Evolutionary conservation across 2,113 vertebrate species (phyloP).

Genomic region (Nycticorax nycticorax): DNA sequence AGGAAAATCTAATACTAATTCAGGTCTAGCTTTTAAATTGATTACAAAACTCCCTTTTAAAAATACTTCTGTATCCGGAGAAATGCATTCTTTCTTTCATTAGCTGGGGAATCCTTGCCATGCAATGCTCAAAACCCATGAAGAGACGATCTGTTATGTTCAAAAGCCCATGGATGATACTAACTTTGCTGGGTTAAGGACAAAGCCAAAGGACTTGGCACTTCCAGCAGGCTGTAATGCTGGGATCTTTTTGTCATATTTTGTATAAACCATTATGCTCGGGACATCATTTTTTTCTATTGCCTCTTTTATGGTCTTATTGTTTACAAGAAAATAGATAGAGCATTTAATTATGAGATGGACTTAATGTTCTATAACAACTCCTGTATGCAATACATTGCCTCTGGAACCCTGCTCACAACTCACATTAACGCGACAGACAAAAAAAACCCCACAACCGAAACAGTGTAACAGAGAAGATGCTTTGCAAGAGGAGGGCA

Average conservation of each 20-base stretch:
- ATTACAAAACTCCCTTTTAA: conserved; percentile 51
- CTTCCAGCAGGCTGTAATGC: background rate
- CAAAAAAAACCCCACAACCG: background rate
- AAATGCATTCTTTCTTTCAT: background rate
- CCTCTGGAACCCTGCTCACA: conserved; percentile 46
- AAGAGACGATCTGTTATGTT: conserved; percentile 13
- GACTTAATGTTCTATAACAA: conserved; percentile 66
- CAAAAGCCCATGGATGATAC: background rate
- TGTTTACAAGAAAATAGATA: conserved; percentile 70
- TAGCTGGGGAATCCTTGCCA: background rate
- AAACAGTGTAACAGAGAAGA: background rate
- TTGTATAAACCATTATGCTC: conserved; percentile 35
- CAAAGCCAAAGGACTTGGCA: conserved; percentile 49
- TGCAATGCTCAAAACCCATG: background rate
- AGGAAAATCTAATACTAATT: conserved; percentile 71
- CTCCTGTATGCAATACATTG: conserved; percentile 36
- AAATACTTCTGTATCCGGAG: background rate
- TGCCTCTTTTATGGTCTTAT: conserved; percentile 61
- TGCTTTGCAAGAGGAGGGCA: background rate
- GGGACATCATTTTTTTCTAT: conserved; percentile 57
- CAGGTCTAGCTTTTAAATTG: conserved; percentile 63
- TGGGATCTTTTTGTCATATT: conserved; percentile 14
- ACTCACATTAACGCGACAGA: conserved; percentile 41
- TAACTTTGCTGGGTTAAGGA: conserved; percentile 35
- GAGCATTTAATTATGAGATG: conserved; percentile 65